Conservation (phyloP, 2,113 vertebrate genomes). For the Dipodomys ordii region DNA sequence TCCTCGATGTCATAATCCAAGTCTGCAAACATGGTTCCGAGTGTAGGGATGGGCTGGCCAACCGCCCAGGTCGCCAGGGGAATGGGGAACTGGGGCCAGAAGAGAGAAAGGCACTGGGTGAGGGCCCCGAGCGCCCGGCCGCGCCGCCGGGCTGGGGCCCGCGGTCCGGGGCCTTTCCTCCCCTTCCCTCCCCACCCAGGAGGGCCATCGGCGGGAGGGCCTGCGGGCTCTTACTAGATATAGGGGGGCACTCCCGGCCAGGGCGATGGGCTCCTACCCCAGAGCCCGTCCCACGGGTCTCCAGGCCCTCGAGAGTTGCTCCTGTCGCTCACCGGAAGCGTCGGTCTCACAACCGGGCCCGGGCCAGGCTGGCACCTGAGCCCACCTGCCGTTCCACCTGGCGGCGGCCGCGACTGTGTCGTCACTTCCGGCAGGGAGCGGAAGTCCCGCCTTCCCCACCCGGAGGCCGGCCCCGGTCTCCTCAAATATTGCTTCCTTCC, state of each 20-base stretch:
- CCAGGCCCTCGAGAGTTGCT: conserved; percentile 31
- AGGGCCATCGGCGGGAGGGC: background rate
- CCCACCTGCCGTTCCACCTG: conserved; percentile 80
- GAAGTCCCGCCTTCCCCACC: conserved; percentile 65
- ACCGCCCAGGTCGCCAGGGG: conserved; percentile 61
- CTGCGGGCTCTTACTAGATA: conserved; percentile 47
- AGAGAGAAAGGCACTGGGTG: conserved; percentile 18
- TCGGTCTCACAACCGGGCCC: conserved; percentile 26
- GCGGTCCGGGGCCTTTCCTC: background rate
- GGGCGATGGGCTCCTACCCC: conserved; percentile 14
- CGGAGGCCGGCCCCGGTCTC: background rate
- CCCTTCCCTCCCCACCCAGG: background rate
- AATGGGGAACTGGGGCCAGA: conserved; percentile 63
- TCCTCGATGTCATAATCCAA: conserved; percentile 98
- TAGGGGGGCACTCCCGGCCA: conserved; percentile 20
- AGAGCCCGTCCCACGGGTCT: conserved; percentile 27
- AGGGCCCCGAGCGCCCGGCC: background rate
- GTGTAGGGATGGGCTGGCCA: background rate
- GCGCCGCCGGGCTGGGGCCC: no score
- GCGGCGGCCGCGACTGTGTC: conserved; percentile 72
- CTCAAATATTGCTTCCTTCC: background rate
- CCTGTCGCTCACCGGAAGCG: conserved; percentile 62
- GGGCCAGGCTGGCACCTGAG: conserved; percentile 73
- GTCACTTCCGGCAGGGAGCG: conserved; percentile 67
- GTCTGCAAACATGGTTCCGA: conserved; percentile 93